phyloP scores from a whole-genome alignment of 2,888 invertebrate species.

The Eumerus sabulonum region DNA sequence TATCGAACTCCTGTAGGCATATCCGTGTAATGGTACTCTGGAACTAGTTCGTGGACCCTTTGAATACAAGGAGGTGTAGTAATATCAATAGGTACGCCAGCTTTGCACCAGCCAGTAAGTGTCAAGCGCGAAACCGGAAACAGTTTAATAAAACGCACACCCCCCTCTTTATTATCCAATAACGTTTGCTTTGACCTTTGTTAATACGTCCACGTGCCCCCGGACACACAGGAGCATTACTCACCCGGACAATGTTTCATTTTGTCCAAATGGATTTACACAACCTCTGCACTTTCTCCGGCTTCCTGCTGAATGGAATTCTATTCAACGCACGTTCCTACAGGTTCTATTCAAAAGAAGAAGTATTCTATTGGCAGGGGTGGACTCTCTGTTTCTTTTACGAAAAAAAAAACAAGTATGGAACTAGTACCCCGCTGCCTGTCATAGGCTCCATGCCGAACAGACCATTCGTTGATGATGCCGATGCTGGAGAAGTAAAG shows the following conservation, averaged over 20 bases:
- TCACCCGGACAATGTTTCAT: constrained; percentile 55
- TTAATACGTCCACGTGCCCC: constrained; percentile 7
- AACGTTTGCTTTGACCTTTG: constrained; percentile 54
- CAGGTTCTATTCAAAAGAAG: constrained; percentile 44
- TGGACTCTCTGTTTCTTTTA: too few relatives aligned
- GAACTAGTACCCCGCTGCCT: too few relatives aligned
- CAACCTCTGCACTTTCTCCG: constrained; percentile 55
- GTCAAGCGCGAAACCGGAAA: constrained; percentile 52
- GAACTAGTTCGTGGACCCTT: constrained; percentile 24
- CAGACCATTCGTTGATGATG: too few relatives aligned
- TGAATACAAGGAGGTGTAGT: constrained; percentile 51
- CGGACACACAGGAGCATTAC: constrained; percentile 25
- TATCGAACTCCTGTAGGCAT: constrained; percentile 26
- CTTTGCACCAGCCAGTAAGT: constrained; percentile 1
- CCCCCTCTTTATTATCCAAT: constrained; percentile 58
- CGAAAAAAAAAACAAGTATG: too few relatives aligned
- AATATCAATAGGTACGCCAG: neutral
- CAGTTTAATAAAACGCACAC: constrained; percentile 64
- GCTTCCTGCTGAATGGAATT: neutral
- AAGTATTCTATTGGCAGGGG: constrained; percentile 8
- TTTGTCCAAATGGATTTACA: constrained; percentile 64
- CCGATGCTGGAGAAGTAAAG: constrained; percentile 16
- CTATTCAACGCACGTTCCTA: constrained; percentile 42
- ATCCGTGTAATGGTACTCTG: too few relatives aligned
- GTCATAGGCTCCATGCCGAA: too few relatives aligned